phyloP scores from a whole-genome alignment of 2,797 vertebrate species.

The Acrossocheilus wenchowensis region DNA sequence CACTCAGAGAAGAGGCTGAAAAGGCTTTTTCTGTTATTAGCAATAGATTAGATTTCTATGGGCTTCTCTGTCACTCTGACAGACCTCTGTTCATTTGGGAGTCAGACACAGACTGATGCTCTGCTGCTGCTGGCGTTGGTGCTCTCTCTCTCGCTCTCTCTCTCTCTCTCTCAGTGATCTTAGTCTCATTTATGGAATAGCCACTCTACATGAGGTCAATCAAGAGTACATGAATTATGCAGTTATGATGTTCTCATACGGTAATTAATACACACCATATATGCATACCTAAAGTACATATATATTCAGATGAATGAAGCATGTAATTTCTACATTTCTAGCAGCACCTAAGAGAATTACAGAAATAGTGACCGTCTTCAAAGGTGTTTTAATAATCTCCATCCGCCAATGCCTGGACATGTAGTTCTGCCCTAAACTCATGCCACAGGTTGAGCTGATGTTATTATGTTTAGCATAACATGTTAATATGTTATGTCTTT shows the following conservation, averaged over 20 bases:
- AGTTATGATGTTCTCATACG: conserved; percentile 28
- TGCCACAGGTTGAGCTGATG: not conserved
- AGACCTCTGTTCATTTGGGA: conserved; percentile 23
- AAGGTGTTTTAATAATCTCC: not conserved
- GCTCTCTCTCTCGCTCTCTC: not conserved
- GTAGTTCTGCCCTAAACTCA: not conserved
- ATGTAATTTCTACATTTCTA: not conserved
- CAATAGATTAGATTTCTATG: conserved; percentile 41
- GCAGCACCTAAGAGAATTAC: not conserved
- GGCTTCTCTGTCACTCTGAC: conserved; percentile 28
- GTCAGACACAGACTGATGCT: conserved; percentile 5
- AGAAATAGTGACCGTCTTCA: not conserved
- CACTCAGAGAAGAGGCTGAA: conserved; percentile 17
- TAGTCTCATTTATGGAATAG: conserved; percentile 12
- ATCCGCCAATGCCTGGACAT: not conserved
- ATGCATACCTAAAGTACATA: not conserved
- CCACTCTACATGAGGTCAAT: conserved; percentile 36
- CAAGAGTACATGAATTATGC: conserved; percentile 53
- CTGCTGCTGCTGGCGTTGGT: not conserved
- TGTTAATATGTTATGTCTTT: no score
- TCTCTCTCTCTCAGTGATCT: not conserved
- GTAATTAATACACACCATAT: conserved; percentile 42
- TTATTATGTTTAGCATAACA: not conserved
- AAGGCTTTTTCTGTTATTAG: conserved; percentile 35
- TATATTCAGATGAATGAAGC: not conserved